A percentile compares a stretch with the other conserved stretches of the same genome.
These are phyloP conservation scores for Trissoscelio sp. DNA, from an alignment of 2,888 invertebrate species.

Conservation along the genomic window DNA sequence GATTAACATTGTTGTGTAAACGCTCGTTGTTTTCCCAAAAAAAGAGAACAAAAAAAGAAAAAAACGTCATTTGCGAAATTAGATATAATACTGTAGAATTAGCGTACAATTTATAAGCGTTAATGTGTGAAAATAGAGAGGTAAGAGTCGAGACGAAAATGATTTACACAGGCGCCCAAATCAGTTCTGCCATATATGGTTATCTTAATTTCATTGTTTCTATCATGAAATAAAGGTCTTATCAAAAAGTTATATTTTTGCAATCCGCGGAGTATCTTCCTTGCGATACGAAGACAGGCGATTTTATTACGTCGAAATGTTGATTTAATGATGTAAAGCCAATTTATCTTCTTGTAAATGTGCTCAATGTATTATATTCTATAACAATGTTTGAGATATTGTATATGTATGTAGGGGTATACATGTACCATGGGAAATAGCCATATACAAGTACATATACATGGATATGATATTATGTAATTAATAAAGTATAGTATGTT, in stretches of 20 bases:
- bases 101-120: not conserved
- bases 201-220: too few relatives aligned
- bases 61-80: not conserved
- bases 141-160: not conserved
- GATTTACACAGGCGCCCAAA: not conserved
- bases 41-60: too few relatives aligned
- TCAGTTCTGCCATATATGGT: not conserved
- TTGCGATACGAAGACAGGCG: conserved; percentile 1
- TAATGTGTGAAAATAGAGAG: not conserved
- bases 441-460: not conserved
- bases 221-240: too few relatives aligned
- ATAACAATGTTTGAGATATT: conserved; percentile 71
- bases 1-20: conserved; percentile 15
- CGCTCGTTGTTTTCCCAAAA: conserved; percentile 5
- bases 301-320: conserved; percentile 5
- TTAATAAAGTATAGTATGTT: not conserved
- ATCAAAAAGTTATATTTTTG: conserved; percentile 12
- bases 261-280: conserved; percentile 3
- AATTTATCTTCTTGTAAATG: conserved; percentile 69
- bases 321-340: conserved; percentile 37
- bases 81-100: not conserved
- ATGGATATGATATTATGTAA: conserved; percentile 1
- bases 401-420: conserved; percentile 52
- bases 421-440: conserved; percentile 13
- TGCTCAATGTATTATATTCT: conserved; percentile 74